phyloP scores from a whole-genome alignment of 2,113 vertebrate species.

The Rhinolophus sinicus region DNA sequence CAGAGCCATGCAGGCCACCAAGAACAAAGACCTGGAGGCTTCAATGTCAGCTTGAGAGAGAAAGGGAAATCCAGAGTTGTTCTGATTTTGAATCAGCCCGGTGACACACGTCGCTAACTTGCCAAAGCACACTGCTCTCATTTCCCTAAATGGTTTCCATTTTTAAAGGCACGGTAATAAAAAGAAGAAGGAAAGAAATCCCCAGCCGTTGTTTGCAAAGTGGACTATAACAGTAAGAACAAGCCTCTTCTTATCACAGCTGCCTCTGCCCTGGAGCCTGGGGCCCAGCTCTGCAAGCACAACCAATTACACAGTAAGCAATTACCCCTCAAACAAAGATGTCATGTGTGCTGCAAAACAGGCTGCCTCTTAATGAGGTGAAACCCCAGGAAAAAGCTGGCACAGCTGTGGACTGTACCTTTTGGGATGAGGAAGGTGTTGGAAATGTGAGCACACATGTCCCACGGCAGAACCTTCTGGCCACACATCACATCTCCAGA shows the following conservation, averaged over 20 bases:
- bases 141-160: constrained; percentile 50
- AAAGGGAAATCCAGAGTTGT: constrained; percentile 6
- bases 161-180: neutral
- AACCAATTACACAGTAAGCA: neutral
- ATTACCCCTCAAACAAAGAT: neutral
- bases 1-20: neutral
- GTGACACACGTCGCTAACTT: neutral
- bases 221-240: neutral
- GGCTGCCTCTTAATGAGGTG: neutral
- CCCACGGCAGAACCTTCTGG: neutral
- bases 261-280: neutral
- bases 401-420: neutral
- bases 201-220: neutral
- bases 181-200: constrained; percentile 29
- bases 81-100: neutral
- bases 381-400: neutral
- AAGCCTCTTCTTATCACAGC: neutral
- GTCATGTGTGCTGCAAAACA: neutral
- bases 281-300: neutral
- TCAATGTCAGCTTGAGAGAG: neutral
- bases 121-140: neutral
- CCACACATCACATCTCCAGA: neutral
- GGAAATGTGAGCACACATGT: neutral
- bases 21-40: neutral
- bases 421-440: neutral